Percentiles rank a stretch among this genome's conserved stretches.
phyloP scores from a whole-genome alignment of 2,113 vertebrate genomes.

The Rousettus leschenaultii region DNA sequence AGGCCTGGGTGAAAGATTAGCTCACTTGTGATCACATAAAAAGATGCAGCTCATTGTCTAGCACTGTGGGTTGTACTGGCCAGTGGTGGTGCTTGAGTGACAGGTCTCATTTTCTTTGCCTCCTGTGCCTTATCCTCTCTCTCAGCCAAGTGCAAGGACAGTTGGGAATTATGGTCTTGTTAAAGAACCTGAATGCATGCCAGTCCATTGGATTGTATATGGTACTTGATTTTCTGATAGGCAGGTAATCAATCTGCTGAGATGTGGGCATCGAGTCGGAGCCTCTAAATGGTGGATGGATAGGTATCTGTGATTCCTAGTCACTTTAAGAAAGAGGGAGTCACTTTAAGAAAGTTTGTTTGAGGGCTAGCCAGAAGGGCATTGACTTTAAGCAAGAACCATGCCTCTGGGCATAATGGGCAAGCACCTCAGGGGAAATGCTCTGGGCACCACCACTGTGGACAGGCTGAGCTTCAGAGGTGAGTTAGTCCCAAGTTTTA shows the following conservation, averaged over 20 bases:
- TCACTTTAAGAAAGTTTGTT: not conserved
- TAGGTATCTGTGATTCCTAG: not conserved
- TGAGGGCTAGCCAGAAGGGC: not conserved
- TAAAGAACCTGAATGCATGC: not conserved
- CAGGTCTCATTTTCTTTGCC: not conserved
- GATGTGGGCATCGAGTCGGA: not conserved
- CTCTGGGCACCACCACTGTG: not conserved
- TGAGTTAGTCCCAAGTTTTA: not conserved
- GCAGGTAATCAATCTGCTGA: not conserved
- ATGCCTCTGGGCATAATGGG: not conserved
- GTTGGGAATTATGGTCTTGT: not conserved
- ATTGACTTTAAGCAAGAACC: not conserved
- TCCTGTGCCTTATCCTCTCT: not conserved
- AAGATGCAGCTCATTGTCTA: not conserved
- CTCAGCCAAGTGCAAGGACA: not conserved
- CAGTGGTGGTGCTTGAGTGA: not conserved
- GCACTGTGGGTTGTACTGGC: not conserved
- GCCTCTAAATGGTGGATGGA: not conserved
- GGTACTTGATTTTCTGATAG: not conserved
- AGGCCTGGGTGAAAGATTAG: not conserved
- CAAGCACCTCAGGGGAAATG: not conserved
- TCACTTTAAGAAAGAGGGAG: not conserved
- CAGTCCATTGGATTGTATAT: not conserved
- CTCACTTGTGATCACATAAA: not conserved
- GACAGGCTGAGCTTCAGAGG: not conserved